Percentiles rank a stretch among this genome's conserved stretches.
These are phyloP conservation scores for Andrena haemorrhoa DNA, from an alignment of 2,888 invertebrate species.

Conservation along the genomic window DNA sequence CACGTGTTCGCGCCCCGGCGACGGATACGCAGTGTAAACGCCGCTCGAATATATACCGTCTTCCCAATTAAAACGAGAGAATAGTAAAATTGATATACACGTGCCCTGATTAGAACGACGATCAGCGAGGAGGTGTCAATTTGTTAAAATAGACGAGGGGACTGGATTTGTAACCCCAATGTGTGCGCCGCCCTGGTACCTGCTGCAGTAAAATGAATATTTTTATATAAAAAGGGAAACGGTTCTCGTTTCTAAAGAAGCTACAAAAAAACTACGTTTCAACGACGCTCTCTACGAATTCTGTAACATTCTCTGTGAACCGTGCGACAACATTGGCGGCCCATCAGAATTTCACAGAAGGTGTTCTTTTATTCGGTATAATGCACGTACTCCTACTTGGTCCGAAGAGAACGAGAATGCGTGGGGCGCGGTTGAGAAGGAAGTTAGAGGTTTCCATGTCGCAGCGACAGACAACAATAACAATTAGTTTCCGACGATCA, in stretches of 20 bases:
- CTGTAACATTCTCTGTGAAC: slow-evolving; percentile 4
- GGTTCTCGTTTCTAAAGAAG: slow-evolving; percentile 18
- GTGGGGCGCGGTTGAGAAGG: neutral
- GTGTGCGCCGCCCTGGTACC: slow-evolving; percentile 81
- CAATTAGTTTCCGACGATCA: no score
- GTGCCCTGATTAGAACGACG: slow-evolving; percentile 79
- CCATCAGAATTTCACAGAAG: slow-evolving; percentile 26
- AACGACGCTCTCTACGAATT: slow-evolving; percentile 34
- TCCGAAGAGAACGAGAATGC: slow-evolving; percentile 30
- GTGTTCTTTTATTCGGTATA: slow-evolving; percentile 18
- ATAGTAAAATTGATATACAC: slow-evolving; percentile 56
- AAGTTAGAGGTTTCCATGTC: neutral
- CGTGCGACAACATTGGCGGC: slow-evolving; percentile 7
- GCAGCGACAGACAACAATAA: no score
- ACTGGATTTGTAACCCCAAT: slow-evolving; percentile 80
- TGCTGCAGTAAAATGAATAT: slow-evolving; percentile 72
- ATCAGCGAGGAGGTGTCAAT: slow-evolving; percentile 82
- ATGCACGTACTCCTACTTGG: neutral
- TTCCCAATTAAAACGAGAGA: slow-evolving; percentile 20
- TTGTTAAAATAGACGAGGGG: slow-evolving; percentile 82
- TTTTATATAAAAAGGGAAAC: slow-evolving; percentile 25
- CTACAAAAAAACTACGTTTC: slow-evolving; percentile 38
- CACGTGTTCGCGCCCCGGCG: neutral
- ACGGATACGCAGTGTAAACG: slow-evolving; percentile 25
- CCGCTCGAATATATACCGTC: neutral